Base-by-base conservation (phyloP, 2,888 invertebrate species). In the Steromphala cineraria region DNA sequence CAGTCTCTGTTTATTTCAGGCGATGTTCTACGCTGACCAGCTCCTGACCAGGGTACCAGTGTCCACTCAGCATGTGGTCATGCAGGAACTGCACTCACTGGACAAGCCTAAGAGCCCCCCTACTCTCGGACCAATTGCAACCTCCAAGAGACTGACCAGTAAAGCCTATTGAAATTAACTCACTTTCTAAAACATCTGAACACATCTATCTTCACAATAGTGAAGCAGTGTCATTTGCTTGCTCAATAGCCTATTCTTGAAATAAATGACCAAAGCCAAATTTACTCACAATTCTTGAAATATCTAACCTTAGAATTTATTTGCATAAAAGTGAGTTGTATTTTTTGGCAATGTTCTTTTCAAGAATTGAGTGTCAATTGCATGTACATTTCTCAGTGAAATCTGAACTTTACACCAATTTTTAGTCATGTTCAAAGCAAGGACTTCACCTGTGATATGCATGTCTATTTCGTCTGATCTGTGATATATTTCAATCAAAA, bases 21-120 rank as follows among this genome's bases (percentile, higher is more conserved):
- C 92, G 5, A 88, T 93, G 87, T 93, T 93, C 84, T 92, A 91
- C 87, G 92, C 93, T 77, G 93, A 93, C 80, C 92, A 92, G 86
- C 85, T 93, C 53, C 81, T 92, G 77, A 90, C 88, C 62, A 87
- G 87, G 55, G 88, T 87, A 17, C 86, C 89, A 31, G 76, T 76
- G 2, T 67, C 84, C 40, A 86, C 89, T 10, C 89, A 90, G 79
- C 84, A 88, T 31, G 87, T 88, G 4, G 86, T 90, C 21, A 79
- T 89, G 74, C 84, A 86, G 74, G 87, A 89, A 53, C 78, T 82
- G 31, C 77, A 82, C 46, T 67, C 75, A 28, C n/a, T 56, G n/a
- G 78, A 75, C 15, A 71, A 78, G 21, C n/a, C 67, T 5, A 52
- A 71, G 31, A 62, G 71, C n/a, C 79, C 82, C 31, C 24, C 62